These are phyloP conservation scores for Mercenaria mercenaria DNA, from an alignment of 1,140 invertebrate species.

Conservation along the genomic window DNA sequence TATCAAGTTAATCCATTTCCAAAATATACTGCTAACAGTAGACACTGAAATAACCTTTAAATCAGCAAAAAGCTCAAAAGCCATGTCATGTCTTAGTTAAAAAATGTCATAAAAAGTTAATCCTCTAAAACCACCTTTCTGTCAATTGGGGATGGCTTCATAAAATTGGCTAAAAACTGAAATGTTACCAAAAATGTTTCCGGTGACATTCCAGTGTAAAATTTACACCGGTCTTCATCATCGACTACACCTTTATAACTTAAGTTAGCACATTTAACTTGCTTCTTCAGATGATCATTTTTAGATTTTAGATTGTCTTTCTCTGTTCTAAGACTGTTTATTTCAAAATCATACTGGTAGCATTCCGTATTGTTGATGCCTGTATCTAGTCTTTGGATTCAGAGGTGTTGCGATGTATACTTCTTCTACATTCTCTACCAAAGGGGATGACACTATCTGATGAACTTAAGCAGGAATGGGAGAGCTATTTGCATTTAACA, in stretches of 20 bases:
- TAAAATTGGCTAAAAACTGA: not conserved
- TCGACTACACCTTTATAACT: not conserved
- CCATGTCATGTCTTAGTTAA: conserved; percentile 50
- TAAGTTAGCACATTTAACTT: not conserved
- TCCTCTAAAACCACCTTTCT: not conserved
- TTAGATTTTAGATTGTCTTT: not conserved
- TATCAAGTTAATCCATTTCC: conserved; percentile 60
- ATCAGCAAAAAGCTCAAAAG: not conserved
- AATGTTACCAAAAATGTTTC: conserved; percentile 26
- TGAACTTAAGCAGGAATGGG: not conserved
- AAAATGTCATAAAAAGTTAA: conserved; percentile 62
- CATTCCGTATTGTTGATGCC: not conserved
- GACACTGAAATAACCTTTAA: conserved; percentile 26
- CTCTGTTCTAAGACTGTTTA: conserved; percentile 6
- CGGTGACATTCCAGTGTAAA: conserved; percentile 10
- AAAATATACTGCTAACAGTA: conserved; percentile 52
- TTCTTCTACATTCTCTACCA: too few relatives aligned
- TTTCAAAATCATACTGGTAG: not conserved
- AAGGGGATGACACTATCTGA: too few relatives aligned
- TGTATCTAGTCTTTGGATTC: not conserved
- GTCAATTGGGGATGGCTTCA: not conserved
- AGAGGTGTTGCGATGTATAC: too few relatives aligned
- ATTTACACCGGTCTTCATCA: conserved; percentile 20
- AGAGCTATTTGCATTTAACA: not conserved
- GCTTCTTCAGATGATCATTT: not conserved